phyloP scores from a whole-genome alignment of 1,140 invertebrate species.

The Sitophilus oryzae region DNA sequence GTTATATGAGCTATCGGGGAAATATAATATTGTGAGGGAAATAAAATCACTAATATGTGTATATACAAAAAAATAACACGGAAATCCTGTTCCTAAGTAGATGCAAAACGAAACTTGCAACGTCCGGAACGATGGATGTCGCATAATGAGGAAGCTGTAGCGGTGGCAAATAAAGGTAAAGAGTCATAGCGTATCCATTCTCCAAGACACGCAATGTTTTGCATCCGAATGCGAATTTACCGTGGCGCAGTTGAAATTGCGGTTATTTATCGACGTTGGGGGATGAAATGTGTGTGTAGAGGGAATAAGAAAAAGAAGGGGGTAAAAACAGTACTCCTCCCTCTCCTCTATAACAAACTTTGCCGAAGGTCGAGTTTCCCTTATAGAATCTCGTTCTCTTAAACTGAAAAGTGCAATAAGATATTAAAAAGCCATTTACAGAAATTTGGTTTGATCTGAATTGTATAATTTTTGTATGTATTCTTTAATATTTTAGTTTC shows the following conservation, averaged over 20 bases:
- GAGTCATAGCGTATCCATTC: neutral
- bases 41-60: no score
- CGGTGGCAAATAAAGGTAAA: neutral
- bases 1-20: no score
- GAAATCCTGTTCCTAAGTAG: neutral
- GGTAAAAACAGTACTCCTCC: no score
- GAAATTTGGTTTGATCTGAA: no score
- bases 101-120: neutral
- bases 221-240: neutral
- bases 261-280: neutral
- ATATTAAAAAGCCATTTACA: no score
- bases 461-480: no score
- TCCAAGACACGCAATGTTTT: neutral
- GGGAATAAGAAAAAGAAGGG: neutral
- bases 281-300: neutral
- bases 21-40: no score
- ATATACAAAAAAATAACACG: neutral
- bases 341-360: no score
- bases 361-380: neutral
- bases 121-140: neutral
- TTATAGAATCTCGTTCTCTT: no score
- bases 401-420: no score
- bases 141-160: constrained; percentile 4
- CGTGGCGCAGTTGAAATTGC: neutral
- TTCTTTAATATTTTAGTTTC: no score